Evolutionary conservation across 2,797 vertebrate genomes (phyloP).

Genomic region (Parambassis ranga): DNA sequence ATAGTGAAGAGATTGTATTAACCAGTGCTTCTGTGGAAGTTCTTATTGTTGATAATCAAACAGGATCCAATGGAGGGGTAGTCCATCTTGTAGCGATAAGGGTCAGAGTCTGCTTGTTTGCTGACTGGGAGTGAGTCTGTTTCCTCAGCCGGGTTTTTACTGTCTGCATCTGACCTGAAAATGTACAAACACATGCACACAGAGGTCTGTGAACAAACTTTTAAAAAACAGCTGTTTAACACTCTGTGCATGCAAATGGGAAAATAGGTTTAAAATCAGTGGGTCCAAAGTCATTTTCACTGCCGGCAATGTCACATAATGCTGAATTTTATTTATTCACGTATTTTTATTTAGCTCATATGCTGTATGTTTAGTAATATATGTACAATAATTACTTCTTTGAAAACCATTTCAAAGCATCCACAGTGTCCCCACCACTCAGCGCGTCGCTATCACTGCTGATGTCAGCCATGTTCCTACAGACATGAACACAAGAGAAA

Average conservation of each 20-base stretch:
- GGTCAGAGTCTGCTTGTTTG: not conserved
- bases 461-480: conserved; percentile 42
- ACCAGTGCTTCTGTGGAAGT: conserved; percentile 42
- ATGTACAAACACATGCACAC: not conserved
- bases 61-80: conserved; percentile 58
- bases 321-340: no score
- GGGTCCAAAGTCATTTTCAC: no score
- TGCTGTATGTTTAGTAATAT: no score
- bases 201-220: not conserved
- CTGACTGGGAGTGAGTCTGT: not conserved
- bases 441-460: not conserved
- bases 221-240: no score
- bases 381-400: conserved; percentile 19
- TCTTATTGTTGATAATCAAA: conserved; percentile 74
- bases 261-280: no score
- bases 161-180: not conserved
- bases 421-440: not conserved
- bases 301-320: no score
- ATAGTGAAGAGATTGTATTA: not conserved
- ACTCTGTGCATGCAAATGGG: no score
- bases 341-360: no score
- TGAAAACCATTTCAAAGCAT: rapidly evolving
- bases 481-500: not conserved
- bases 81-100: conserved; percentile 59
- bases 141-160: not conserved